Conservation (phyloP, 92 coral and sea anemone genomes). For the Scolanthus callimorphus region DNA sequence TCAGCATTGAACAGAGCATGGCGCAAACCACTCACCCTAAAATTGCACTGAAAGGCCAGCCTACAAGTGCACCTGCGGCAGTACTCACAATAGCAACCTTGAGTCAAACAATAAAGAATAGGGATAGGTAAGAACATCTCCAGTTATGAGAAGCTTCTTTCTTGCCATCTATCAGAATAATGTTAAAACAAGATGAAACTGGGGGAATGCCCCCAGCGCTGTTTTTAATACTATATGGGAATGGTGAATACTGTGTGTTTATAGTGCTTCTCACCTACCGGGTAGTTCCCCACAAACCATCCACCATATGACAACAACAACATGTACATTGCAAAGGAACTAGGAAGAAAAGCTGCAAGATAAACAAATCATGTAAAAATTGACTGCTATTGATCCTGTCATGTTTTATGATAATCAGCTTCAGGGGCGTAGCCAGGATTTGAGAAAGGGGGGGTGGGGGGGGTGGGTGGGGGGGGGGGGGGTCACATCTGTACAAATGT, state of each 20-base stretch:
- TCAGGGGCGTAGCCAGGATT: no score
- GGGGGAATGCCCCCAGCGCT: no score
- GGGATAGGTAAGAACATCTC: no score
- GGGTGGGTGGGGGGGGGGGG: neutral
- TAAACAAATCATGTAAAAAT: neutral
- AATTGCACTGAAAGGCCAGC: conserved; percentile 99
- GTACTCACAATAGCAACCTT: conserved; percentile 87
- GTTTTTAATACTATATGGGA: no score
- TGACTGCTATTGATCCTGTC: no score
- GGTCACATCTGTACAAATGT: no score
- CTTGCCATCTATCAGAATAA: no score
- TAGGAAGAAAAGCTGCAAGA: conserved; percentile 82
- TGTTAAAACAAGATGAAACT: no score
- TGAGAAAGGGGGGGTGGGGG: neutral
- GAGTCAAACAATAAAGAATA: neutral
- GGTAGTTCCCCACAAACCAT: conserved; percentile 83
- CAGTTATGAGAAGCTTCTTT: no score
- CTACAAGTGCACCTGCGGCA: conserved; percentile 89
- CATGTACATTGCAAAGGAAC: conserved; percentile 97
- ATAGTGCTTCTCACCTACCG: conserved; percentile 70
- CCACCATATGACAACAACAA: conserved; percentile 89
- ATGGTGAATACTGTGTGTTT: no score
- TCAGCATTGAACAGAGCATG: no score
- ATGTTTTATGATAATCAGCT: no score
- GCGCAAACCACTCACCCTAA: conserved; percentile 78